Conservation (phyloP, 2,797 vertebrate genomes). For the Ctenosaura bakeri region DNA sequence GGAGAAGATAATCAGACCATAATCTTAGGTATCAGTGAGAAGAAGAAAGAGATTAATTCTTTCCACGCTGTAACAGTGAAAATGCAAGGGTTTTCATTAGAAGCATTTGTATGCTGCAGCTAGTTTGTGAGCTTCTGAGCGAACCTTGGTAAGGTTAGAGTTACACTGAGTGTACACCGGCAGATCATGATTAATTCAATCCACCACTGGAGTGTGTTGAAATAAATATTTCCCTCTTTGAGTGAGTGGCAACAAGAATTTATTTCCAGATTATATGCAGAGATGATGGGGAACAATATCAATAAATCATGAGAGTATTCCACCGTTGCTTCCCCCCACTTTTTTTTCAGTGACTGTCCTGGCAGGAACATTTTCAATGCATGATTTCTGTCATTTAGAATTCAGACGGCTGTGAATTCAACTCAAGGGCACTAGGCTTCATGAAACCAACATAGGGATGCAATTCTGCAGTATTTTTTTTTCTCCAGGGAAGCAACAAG, state of each 20-base stretch:
- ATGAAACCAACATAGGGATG: too few relatives aligned
- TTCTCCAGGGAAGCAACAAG: too few relatives aligned
- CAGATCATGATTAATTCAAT: slow-evolving; percentile 46
- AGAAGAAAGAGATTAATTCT: not conserved
- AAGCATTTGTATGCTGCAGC: not conserved
- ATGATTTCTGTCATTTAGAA: slow-evolving; percentile 51
- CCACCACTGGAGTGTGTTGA: slow-evolving; percentile 30
- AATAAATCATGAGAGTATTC: slow-evolving; percentile 59
- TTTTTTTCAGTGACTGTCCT: not conserved
- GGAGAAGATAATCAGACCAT: not conserved
- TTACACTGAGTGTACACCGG: slow-evolving; percentile 6
- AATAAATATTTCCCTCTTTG: slow-evolving; percentile 47
- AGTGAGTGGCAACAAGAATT: slow-evolving; percentile 57
- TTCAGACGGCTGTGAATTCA: slow-evolving; percentile 12
- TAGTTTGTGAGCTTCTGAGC: slow-evolving; percentile 8
- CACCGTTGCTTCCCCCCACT: not conserved
- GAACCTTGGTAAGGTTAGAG: slow-evolving; percentile 22
- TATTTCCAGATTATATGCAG: slow-evolving; percentile 44
- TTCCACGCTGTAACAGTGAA: not conserved
- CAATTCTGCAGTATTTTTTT: too few relatives aligned
- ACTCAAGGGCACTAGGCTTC: not conserved
- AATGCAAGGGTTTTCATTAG: not conserved
- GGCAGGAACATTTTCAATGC: slow-evolving; percentile 26
- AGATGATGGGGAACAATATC: slow-evolving; percentile 28
- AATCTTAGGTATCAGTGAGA: not conserved